Evolutionary conservation across 2,113 vertebrate species (phyloP).

Genomic region (Ameiurus melas): DNA sequence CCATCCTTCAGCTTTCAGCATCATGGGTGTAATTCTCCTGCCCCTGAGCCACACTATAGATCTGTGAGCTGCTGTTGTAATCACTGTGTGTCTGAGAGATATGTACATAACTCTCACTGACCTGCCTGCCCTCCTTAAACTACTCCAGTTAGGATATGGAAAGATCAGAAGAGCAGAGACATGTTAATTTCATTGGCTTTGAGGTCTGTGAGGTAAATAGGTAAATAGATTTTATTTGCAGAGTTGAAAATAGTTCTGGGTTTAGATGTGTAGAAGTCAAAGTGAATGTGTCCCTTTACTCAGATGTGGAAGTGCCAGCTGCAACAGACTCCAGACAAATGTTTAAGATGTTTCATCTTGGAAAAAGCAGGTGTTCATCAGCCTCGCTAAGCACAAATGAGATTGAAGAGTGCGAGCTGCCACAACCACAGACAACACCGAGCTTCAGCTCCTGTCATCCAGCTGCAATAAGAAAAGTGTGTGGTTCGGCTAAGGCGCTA

Average conservation of each 20-base stretch:
- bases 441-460: neutral
- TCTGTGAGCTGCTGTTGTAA: neutral
- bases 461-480: neutral
- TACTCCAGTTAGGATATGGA: neutral
- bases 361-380: neutral
- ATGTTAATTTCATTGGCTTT: neutral
- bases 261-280: neutral
- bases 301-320: neutral
- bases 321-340: neutral
- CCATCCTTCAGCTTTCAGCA: neutral
- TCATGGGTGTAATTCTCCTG: neutral
- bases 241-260: neutral
- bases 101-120: neutral
- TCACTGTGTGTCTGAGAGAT: neutral
- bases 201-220: neutral
- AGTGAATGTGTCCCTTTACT: neutral
- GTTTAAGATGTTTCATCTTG: neutral
- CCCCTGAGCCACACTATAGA: neutral
- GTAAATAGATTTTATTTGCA: neutral
- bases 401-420: neutral
- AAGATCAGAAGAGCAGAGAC: neutral
- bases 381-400: neutral
- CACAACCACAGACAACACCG: neutral
- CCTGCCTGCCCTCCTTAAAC: neutral
- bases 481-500: neutral